phyloP scores from a whole-genome alignment of 1,140 invertebrate species.

The Drosophila melanogaster region DNA sequence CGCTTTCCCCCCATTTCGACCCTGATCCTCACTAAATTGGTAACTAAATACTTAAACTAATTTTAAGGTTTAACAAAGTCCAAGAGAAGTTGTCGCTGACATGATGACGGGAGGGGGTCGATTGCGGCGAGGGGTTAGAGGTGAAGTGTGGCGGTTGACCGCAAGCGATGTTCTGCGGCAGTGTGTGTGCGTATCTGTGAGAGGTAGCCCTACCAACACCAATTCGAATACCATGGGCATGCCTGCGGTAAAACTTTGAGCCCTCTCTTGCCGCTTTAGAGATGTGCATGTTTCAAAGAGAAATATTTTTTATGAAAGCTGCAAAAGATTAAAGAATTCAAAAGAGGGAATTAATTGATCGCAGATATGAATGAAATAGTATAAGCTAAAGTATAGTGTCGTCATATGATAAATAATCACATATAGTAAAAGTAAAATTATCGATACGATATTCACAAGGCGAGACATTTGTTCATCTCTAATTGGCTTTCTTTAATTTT shows the following conservation, averaged over 20 bases:
- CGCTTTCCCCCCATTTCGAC: slow-evolving; percentile 19
- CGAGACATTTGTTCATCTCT: not conserved
- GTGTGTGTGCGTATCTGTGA: slow-evolving; percentile 10
- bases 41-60: slow-evolving; percentile 84
- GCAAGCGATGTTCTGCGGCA: slow-evolving; percentile 66
- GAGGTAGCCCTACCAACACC: slow-evolving; percentile 10
- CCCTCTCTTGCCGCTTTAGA: slow-evolving; percentile 5
- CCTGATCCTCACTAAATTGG: slow-evolving; percentile 66
- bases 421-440: not conserved
- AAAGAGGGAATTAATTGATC: not conserved
- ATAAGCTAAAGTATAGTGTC: too few relatives aligned
- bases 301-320: not conserved
- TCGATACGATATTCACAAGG: too few relatives aligned
- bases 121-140: not conserved
- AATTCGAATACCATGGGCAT: slow-evolving; percentile 17
- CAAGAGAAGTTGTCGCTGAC: slow-evolving; percentile 65
- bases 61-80: slow-evolving; percentile 83
- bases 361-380: too few relatives aligned
- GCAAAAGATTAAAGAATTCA: not conserved
- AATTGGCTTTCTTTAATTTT: not conserved
- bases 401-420: not conserved
- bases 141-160: slow-evolving; percentile 55
- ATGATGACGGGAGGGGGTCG: slow-evolving; percentile 13
- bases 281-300: not conserved
- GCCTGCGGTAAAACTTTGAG: slow-evolving; percentile 56